Base-by-base conservation (phyloP, 2,888 invertebrate genomes). In the Ophion slaviceki region DNA sequence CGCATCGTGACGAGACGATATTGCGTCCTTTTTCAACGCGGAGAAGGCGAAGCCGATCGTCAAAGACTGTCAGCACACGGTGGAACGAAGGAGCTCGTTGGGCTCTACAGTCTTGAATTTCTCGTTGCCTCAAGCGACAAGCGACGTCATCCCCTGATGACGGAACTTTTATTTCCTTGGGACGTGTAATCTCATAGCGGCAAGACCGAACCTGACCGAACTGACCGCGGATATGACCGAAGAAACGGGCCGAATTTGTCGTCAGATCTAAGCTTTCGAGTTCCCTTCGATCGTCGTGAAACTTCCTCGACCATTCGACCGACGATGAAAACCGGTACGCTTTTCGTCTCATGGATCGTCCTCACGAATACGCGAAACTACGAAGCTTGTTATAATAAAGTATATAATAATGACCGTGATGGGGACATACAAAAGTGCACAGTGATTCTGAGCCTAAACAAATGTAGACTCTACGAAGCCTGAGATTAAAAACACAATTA, bases 1-100 rank as follows among this genome's bases (percentile, higher is more conserved):
- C 88, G 87, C 88, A 85, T 82, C 86, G 81, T 90, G 91, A 91
- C 91, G 90, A 90, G 90, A 90, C 90, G 90, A 91, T 91, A 91
- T 90, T 88, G 86, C 86, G 24, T 47, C 75, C 64, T 66, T 24
- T 66, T 20, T 24, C 61, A 61, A 77, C 53, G 8, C 62, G 45
- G 45, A 70, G 85, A 79, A 53, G 57, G 59, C 70, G 74, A 71
- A 75, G 75, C 40, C 71, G 74, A 83, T 86, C 80, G 71, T 76
- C 82, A 57, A 68, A 72, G 82, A 77, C 86, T 82, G 86, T 86
- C 86, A 80, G 82, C 76, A 45, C 72, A 53, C 47, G 40, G 40
- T 61, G 71, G 40, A 68, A 28, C 70, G 36, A 82, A 40, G 36
- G 70, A 40, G 59, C 64, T 66, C 32, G 71, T 78, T 71, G 71